Evolutionary conservation across 2,888 invertebrate species (phyloP).

Genomic region (Priocnemis perturbator): DNA sequence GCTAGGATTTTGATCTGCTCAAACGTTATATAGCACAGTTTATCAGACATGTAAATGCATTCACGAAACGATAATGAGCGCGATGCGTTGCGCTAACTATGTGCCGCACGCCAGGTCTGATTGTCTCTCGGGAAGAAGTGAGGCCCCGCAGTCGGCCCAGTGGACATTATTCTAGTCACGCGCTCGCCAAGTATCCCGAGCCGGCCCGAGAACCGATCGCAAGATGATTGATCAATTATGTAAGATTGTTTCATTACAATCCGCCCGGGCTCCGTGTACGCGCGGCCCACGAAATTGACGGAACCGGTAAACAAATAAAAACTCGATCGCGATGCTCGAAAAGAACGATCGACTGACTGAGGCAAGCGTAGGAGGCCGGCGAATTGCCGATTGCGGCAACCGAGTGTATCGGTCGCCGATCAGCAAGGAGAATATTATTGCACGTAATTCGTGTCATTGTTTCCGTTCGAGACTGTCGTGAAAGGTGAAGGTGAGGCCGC

Average conservation of each 20-base stretch:
- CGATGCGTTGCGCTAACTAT: background rate
- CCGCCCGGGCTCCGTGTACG: background rate
- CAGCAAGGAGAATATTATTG: too few species aligned
- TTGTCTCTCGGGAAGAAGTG: conserved; percentile 20
- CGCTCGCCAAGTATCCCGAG: conserved; percentile 3
- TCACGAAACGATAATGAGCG: background rate
- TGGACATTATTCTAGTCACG: conserved; percentile 20
- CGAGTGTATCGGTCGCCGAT: too few species aligned
- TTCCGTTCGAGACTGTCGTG: too few species aligned
- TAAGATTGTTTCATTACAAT: conserved; percentile 17
- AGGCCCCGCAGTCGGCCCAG: too few species aligned
- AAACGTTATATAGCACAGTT: too few species aligned
- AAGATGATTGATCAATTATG: conserved; percentile 29
- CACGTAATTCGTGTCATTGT: too few species aligned
- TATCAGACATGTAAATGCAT: too few species aligned
- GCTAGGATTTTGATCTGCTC: too few species aligned
- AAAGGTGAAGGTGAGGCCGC: too few species aligned
- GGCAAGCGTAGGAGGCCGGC: too few species aligned
- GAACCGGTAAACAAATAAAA: conserved; percentile 15
- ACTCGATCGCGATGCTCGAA: conserved; percentile 15
- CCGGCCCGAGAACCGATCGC: conserved; percentile 9
- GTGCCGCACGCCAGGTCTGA: conserved; percentile 22
- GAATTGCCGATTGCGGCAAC: too few species aligned
- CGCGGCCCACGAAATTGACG: conserved; percentile 17
- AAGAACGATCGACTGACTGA: conserved; percentile 16